Conservation (phyloP, 2,113 vertebrate genomes). For the Argyrosomus japonicus region DNA sequence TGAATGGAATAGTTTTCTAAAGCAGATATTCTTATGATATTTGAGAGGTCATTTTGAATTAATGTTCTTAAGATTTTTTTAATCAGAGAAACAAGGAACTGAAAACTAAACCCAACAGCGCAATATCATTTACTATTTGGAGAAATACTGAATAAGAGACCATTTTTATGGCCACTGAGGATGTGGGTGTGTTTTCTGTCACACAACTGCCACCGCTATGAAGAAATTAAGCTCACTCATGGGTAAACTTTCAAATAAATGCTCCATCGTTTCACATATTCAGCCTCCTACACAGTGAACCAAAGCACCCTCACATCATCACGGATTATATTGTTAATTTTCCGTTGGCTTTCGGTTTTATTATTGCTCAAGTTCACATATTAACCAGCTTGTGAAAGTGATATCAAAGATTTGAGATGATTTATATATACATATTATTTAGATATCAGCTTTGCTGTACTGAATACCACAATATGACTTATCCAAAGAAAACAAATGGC, state of each 20-base stretch:
- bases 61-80: background rate
- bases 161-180: background rate
- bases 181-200: background rate
- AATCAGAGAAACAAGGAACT: background rate
- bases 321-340: background rate
- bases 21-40: background rate
- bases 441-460: background rate
- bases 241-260: conserved; percentile 43
- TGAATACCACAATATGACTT: conserved; percentile 28
- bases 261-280: conserved; percentile 12
- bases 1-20: background rate
- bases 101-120: background rate
- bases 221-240: conserved; percentile 37
- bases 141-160: background rate
- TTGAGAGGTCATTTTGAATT: background rate
- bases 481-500: conserved; percentile 36
- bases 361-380: conserved; percentile 5
- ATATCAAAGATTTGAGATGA: background rate
- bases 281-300: conserved; percentile 16
- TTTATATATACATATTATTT: conserved; percentile 5
- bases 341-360: background rate
- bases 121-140: conserved; percentile 4
- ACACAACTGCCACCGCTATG: background rate
- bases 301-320: background rate
- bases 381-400: background rate